These are phyloP conservation scores for Enteromius argenteus DNA, from an alignment of 2,797 vertebrate species.

Conservation along the genomic window DNA sequence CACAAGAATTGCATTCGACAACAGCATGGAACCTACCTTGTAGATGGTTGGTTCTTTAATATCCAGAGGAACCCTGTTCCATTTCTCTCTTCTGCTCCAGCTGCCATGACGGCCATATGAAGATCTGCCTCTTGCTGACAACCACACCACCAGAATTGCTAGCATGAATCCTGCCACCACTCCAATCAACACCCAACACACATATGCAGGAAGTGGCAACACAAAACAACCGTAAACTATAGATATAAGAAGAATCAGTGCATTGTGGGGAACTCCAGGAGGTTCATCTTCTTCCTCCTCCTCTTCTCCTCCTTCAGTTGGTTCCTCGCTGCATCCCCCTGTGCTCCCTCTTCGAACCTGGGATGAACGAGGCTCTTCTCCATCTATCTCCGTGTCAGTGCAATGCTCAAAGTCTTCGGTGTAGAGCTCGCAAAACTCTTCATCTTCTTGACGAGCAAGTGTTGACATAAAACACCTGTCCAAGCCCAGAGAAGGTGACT, in stretches of 20 bases:
- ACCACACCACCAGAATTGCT: conserved; percentile 90
- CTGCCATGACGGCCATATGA: conserved; percentile 66
- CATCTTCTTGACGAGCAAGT: conserved; percentile 91
- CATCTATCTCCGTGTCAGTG: conserved; percentile 79
- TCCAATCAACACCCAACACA: conserved; percentile 88
- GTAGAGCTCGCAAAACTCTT: conserved; percentile 93
- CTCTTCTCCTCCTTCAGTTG: conserved; percentile 53
- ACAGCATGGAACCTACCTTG: conserved; percentile 83
- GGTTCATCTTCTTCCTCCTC: conserved; percentile 75
- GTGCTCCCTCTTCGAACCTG: conserved; percentile 58
- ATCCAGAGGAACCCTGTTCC: conserved; percentile 80
- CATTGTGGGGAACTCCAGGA: conserved; percentile 82
- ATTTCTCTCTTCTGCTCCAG: conserved; percentile 66
- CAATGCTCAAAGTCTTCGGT: conserved; percentile 88
- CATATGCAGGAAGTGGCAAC: conserved; percentile 88
- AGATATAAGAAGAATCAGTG: conserved; percentile 82
- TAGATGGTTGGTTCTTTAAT: conserved; percentile 92
- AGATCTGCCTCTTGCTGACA: conserved; percentile 81
- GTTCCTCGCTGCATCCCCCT: conserved; percentile 75
- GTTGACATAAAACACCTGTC: conserved; percentile 91
- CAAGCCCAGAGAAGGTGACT: conserved; percentile 81
- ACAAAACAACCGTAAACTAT: conserved; percentile 87
- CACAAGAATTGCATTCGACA: neutral
- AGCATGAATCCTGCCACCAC: conserved; percentile 90
- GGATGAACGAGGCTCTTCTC: conserved; percentile 65